Evolutionary conservation across 2,113 vertebrate species (phyloP), one percentile per base, ranked within the genome.

Genomic region (Natator depressus): DNA sequence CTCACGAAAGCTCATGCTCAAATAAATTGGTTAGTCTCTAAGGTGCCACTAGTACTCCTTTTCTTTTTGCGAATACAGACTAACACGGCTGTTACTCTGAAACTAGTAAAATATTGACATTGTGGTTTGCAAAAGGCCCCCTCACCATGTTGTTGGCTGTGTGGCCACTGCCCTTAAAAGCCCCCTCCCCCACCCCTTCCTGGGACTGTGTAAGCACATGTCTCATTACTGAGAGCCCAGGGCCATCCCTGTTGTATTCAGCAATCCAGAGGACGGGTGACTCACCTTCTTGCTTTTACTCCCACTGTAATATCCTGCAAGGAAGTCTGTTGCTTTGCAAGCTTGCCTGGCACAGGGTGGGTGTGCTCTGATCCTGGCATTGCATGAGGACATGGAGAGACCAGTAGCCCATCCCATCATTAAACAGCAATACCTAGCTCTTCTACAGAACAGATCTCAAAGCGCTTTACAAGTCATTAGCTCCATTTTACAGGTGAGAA

Each of bases 381-480:
- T 78, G 17, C 29, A 25, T 0, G 0, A 5, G 38, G 79, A 47
- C 54, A 72, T 51, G 1, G 47, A n/a, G 35, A 42, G 3, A n/a
- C 35, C 62, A 69, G 25, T 0, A 27, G 80, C 53, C 50, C 50
- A 13, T 53, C 31, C 50, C 50, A 24, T 53, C 80, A 53, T 69
- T 69, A 35, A 35, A 62, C 31, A 35, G 59, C 59, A 35, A 31
- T 35, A 16, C 59, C 6, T 31, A 62, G 59, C 59, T 31, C 13
- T 16, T 62, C 14, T 35, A 6, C 14, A 16, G 31, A 31, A 7
- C 59, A 31, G 14, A 62, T 35, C 59, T 62, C 35, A 69, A 69
- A n/a, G 38, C 47, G 24, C 46, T 95, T 97, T 96, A 54, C 86
- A 91, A 93, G 85, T 35, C 31, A 22, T 95, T 81, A 95, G 47